These are phyloP conservation scores for Corythornis cristatus DNA, from an alignment of 2,113 vertebrate species.

Conservation along the genomic window DNA sequence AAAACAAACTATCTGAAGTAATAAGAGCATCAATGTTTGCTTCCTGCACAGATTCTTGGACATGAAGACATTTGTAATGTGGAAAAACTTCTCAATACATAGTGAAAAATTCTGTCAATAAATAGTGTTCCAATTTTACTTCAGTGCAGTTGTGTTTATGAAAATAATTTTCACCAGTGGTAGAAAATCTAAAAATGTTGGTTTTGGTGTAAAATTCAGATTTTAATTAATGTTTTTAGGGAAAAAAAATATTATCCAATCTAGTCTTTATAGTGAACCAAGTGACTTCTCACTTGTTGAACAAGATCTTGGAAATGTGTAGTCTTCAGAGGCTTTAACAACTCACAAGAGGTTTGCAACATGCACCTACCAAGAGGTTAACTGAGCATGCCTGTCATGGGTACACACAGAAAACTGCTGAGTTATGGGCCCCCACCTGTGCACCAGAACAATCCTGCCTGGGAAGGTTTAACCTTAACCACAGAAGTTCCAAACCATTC, in stretches of 20 bases:
- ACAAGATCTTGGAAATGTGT: not conserved
- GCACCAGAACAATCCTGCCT: not conserved
- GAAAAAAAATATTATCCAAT: not conserved
- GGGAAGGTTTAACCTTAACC: not conserved
- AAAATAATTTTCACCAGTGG: not conserved
- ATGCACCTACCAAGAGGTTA: constrained; percentile 49
- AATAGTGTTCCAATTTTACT: not conserved
- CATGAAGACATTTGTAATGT: not conserved
- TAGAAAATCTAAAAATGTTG: not conserved
- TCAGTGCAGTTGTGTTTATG: not conserved
- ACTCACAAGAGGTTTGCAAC: constrained; percentile 29
- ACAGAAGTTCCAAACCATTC: not conserved
- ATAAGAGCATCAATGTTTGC: not conserved
- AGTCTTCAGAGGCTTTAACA: constrained; percentile 24
- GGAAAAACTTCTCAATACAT: not conserved
- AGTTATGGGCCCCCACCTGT: not conserved
- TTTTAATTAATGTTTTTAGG: not conserved
- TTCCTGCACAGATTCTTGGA: not conserved
- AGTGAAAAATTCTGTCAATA: not conserved
- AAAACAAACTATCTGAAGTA: not conserved
- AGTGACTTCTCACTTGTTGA: not conserved
- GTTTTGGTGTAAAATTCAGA: not conserved
- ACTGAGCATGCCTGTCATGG: constrained; percentile 53
- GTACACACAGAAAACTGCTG: not conserved
- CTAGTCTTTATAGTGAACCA: not conserved